Evolutionary conservation across 1,140 invertebrate species (phyloP).

Genomic region (Drosophila mayri): DNA sequence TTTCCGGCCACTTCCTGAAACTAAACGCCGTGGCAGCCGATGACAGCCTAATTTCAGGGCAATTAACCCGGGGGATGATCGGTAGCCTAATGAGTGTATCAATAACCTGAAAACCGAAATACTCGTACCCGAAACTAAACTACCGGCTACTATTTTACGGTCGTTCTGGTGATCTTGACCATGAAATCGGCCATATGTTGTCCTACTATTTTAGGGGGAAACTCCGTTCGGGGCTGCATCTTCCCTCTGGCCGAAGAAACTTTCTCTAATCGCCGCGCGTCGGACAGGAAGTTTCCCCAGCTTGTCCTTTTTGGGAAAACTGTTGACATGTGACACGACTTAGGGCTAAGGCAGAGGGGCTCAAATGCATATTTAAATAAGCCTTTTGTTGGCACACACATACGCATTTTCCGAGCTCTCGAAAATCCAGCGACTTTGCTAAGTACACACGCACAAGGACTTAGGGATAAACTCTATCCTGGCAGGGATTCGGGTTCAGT

Average conservation of each 20-base stretch:
- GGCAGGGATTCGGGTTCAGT: slow-evolving; percentile 4
- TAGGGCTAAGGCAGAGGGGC: slow-evolving; percentile 28
- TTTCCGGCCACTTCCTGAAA: slow-evolving; percentile 20
- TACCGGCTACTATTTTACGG: slow-evolving; percentile 25
- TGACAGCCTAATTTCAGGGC: slow-evolving; percentile 63
- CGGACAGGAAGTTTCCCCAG: slow-evolving; percentile 53
- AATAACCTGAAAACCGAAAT: slow-evolving; percentile 37
- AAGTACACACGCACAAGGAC: slow-evolving; percentile 60
- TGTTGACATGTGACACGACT: slow-evolving; percentile 67
- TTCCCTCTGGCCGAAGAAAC: slow-evolving; percentile 18
- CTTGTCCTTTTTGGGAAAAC: slow-evolving; percentile 26
- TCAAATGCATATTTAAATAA: slow-evolving; percentile 58
- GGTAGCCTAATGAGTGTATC: slow-evolving; percentile 65
- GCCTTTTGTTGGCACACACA: slow-evolving; percentile 46
- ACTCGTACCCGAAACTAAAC: slow-evolving; percentile 11
- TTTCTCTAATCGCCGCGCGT: slow-evolving; percentile 38
- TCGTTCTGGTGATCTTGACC: slow-evolving; percentile 30
- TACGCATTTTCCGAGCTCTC: slow-evolving; percentile 25
- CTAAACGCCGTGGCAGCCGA: slow-evolving; percentile 37
- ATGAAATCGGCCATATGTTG: slow-evolving; percentile 49
- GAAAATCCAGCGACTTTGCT: slow-evolving; percentile 63
- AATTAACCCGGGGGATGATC: slow-evolving; percentile 50
- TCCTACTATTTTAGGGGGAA: slow-evolving; percentile 15
- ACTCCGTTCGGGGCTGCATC: slow-evolving; percentile 4
- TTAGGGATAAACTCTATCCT: slow-evolving; percentile 31